phyloP scores from a whole-genome alignment of 2,797 vertebrate species.

The Fundulus diaphanus region DNA sequence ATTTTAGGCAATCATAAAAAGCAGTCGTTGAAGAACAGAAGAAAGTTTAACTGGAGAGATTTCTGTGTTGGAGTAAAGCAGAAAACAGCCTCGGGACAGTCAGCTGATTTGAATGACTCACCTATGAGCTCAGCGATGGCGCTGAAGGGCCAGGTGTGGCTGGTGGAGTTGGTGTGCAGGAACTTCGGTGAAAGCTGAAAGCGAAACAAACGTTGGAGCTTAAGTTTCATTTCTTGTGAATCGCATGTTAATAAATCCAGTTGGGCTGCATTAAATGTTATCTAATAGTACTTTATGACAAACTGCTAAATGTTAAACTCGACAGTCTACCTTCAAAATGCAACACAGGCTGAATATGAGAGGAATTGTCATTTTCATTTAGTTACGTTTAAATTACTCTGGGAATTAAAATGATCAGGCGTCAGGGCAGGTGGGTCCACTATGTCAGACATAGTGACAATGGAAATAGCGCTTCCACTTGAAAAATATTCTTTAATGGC shows the following conservation, averaged over 20 bases:
- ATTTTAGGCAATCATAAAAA: background rate
- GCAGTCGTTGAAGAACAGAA: no score
- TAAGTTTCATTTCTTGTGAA: background rate
- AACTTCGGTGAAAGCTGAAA: conserved; percentile 91
- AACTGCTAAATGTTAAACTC: background rate
- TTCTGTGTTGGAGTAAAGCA: background rate
- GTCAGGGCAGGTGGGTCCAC: no score
- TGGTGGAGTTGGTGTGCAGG: conserved; percentile 96
- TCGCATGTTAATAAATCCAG: background rate
- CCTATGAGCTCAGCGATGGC: conserved; percentile 96
- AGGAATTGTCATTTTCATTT: background rate
- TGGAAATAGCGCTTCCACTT: no score
- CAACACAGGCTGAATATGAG: background rate
- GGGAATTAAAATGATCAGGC: no score
- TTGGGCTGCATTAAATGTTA: background rate
- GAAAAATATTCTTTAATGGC: no score
- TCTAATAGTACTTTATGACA: background rate
- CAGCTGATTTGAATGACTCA: conserved; percentile 75
- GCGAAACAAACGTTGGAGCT: conserved; percentile 5
- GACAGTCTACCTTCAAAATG: background rate
- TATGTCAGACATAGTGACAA: no score
- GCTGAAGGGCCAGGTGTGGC: conserved; percentile 97
- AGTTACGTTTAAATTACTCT: no score
- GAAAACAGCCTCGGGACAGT: background rate
- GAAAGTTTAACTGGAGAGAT: background rate